A percentile compares a stretch with the other conserved stretches of the same genome.
These are phyloP conservation scores for Lepus timidus DNA, from an alignment of 2,113 vertebrate genomes.

Conservation along the genomic window DNA sequence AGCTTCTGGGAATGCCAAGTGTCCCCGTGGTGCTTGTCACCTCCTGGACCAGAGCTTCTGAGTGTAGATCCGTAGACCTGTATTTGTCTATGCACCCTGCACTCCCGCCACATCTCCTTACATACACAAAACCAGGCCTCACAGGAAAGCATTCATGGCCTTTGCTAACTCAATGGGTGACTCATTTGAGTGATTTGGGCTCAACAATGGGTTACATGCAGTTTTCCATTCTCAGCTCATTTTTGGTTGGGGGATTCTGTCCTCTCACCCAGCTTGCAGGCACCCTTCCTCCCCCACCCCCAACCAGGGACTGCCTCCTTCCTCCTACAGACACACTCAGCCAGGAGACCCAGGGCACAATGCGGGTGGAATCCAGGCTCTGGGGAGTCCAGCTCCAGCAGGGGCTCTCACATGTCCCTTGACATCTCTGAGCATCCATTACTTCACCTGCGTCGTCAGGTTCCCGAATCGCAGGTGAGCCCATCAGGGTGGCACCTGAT, in stretches of 20 bases:
- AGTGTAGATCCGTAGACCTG: background rate
- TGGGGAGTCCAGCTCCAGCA: background rate
- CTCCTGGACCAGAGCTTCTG: background rate
- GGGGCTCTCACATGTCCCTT: background rate
- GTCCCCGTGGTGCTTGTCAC: background rate
- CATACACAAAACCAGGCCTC: background rate
- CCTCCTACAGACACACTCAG: background rate
- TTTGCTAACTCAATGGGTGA: background rate
- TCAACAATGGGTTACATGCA: background rate
- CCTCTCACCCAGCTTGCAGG: background rate
- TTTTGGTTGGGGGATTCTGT: background rate
- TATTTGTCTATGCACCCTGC: no score
- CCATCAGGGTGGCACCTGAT: background rate
- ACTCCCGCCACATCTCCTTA: no score
- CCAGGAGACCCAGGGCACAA: background rate
- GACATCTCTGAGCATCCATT: background rate
- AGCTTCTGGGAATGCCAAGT: background rate
- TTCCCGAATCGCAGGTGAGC: background rate
- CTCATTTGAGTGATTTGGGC: rapidly evolving
- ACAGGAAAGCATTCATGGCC: background rate
- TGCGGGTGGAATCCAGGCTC: background rate
- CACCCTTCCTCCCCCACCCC: background rate
- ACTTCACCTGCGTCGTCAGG: background rate
- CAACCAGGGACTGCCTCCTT: background rate
- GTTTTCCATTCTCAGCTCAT: background rate